phyloP scores from a whole-genome alignment of 2,888 invertebrate genomes.

The Arctia plantaginis region DNA sequence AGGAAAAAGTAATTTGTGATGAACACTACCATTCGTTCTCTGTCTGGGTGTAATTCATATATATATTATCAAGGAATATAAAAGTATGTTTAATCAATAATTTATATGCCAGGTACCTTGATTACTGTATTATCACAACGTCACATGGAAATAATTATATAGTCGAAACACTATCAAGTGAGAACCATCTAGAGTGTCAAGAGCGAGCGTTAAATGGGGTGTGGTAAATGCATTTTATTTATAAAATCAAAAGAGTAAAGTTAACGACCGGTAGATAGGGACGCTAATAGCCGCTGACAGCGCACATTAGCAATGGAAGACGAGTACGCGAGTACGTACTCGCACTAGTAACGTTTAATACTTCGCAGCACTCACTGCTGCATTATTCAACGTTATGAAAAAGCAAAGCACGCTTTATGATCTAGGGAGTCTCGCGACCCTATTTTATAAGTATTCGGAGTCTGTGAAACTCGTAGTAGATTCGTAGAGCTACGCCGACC shows the following conservation, averaged over 20 bases:
- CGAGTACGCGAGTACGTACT: constrained; percentile 13
- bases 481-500: constrained; percentile 37
- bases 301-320: constrained; percentile 10
- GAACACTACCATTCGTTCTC: neutral
- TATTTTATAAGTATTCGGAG: neutral
- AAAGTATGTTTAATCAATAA: neutral
- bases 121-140: neutral
- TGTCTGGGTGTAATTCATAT: neutral
- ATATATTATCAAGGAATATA: neutral
- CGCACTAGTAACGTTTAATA: constrained; percentile 3
- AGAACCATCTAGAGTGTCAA: neutral
- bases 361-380: constrained; percentile 4
- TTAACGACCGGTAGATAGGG: constrained; percentile 15
- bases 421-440: constrained; percentile 9
- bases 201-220: neutral
- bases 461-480: constrained; percentile 13
- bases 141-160: neutral
- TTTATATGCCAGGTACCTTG: neutral
- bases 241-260: constrained; percentile 4
- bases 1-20: neutral
- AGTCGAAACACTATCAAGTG: neutral
- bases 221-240: constrained; percentile 1
- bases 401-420: constrained; percentile 11
- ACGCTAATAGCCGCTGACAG: constrained; percentile 7
- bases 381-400: constrained; percentile 13